Percentiles rank a stretch among this genome's conserved stretches.
phyloP scores from a whole-genome alignment of 35 echinoderm and acorn worm species.

The Stichopus chloronotus region DNA sequence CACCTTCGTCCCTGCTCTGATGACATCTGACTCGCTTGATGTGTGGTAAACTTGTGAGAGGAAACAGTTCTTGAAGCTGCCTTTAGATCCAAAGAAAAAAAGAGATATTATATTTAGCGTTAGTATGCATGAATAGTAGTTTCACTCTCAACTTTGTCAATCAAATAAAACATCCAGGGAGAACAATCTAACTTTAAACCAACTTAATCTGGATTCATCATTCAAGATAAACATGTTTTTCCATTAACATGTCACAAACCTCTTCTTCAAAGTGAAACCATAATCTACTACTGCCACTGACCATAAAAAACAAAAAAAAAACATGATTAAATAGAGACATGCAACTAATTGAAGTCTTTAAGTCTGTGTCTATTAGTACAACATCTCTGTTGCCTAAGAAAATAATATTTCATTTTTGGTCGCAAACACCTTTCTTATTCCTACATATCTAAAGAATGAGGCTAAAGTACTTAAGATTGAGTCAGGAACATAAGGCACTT shows the following conservation, averaged over 20 bases:
- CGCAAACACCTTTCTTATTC: neutral
- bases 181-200: neutral
- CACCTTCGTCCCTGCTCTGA: neutral
- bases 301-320: no score
- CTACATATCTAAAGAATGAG: neutral
- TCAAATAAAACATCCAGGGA: neutral
- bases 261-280: neutral
- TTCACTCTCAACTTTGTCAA: neutral
- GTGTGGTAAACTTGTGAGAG: conserved; percentile 50
- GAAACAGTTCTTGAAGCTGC: conserved; percentile 50
- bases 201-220: neutral
- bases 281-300: no score
- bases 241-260: neutral
- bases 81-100: conserved; percentile 42
- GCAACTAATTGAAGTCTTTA: no score
- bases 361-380: no score
- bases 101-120: no score
- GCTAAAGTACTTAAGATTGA: neutral
- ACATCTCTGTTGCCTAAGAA: no score
- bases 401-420: neutral
- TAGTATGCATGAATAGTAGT: neutral
- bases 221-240: neutral
- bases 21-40: conserved; percentile 47
- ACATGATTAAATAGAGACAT: no score
- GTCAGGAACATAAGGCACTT: neutral